Conservation (phyloP, 1,140 invertebrate species). For the Sipha flava region DNA sequence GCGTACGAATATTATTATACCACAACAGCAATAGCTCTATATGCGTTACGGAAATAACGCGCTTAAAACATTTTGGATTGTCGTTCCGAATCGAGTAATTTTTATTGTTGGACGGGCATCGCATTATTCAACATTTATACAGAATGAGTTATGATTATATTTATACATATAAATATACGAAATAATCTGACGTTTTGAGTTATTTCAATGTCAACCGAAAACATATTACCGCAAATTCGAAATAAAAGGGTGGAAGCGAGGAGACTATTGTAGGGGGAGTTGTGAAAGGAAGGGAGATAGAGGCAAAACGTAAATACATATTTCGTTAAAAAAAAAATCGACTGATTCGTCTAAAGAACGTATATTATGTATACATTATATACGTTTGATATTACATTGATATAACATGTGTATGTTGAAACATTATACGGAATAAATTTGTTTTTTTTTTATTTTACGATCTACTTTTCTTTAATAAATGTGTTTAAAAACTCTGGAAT, state of each 20-base stretch:
- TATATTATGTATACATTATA: no score
- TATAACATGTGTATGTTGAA: no score
- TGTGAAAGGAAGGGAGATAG: no score
- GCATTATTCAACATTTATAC: neutral
- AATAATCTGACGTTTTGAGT: neutral
- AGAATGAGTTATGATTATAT: neutral
- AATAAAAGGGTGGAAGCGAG: neutral
- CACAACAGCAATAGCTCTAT: neutral
- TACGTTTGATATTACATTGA: no score
- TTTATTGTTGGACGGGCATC: neutral
- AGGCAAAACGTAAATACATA: neutral
- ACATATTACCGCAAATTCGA: neutral
- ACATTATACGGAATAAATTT: no score
- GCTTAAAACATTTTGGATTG: neutral
- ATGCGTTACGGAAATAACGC: neutral
- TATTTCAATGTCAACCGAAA: conserved; percentile 7
- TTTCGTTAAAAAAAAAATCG: neutral
- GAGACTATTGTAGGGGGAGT: no score
- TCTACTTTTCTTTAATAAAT: no score
- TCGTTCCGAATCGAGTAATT: neutral
- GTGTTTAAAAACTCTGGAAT: no score
- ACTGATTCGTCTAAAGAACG: no score
- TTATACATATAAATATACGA: neutral
- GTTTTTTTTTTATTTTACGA: no score
- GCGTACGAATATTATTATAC: neutral